Conservation (phyloP, 2,113 vertebrate species). For the Caranx ignobilis region DNA sequence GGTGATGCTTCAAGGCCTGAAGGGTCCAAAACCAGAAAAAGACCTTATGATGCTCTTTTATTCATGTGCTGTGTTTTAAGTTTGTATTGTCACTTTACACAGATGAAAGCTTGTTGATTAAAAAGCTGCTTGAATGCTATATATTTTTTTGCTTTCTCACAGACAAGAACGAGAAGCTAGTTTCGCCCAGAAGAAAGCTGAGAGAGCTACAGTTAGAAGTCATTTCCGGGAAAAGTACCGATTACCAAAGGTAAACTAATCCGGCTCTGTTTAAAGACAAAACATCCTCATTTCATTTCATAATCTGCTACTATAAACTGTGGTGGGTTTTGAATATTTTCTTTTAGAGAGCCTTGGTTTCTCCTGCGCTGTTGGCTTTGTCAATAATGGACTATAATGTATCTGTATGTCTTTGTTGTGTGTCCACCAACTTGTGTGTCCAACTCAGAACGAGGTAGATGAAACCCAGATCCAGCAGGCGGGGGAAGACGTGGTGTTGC, state of each 20-base stretch:
- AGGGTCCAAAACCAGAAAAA: constrained; percentile 5
- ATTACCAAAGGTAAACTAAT: constrained; percentile 91
- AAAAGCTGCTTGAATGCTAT: background rate
- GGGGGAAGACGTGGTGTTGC: constrained; percentile 91
- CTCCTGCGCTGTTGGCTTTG: background rate
- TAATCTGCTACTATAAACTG: background rate
- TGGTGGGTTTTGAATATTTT: background rate
- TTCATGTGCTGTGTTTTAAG: background rate
- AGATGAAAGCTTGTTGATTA: background rate
- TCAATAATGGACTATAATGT: background rate
- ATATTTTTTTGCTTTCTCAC: constrained; percentile 26
- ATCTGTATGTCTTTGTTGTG: background rate
- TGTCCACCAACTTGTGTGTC: constrained; percentile 6
- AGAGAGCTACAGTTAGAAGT: constrained; percentile 92
- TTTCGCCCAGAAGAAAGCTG: constrained; percentile 96
- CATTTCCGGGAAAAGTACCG: constrained; percentile 97
- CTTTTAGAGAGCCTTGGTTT: background rate
- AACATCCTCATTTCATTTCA: background rate
- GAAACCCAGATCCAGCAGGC: constrained; percentile 97
- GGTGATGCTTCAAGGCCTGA: background rate
- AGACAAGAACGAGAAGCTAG: constrained; percentile 94
- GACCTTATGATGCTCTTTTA: background rate
- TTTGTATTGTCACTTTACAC: background rate
- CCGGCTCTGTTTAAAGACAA: background rate
- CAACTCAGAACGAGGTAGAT: constrained; percentile 89